phyloP scores from a whole-genome alignment of 2,797 vertebrate genomes.

The Gastrophryne carolinensis region DNA sequence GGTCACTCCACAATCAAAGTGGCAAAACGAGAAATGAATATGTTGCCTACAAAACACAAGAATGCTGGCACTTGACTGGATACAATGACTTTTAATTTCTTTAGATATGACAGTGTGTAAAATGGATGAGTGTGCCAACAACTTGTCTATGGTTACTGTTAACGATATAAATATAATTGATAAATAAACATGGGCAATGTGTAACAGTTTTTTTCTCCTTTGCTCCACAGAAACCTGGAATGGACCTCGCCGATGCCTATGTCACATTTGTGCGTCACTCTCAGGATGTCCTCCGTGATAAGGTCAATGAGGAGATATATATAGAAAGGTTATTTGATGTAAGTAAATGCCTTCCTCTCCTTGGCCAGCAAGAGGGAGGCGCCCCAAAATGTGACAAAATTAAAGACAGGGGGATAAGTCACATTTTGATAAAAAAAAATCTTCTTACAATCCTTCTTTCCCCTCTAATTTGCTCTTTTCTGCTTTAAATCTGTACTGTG shows the following conservation, averaged over 20 bases:
- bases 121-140: too few species aligned
- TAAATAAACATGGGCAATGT: background rate
- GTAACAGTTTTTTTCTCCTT: constrained; percentile 55
- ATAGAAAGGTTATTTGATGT: constrained; percentile 99
- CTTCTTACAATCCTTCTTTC: constrained; percentile 66
- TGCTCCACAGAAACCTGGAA: constrained; percentile 90
- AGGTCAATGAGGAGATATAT: constrained; percentile 99
- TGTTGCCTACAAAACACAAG: too few species aligned
- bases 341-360: constrained; percentile 98
- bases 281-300: constrained; percentile 98
- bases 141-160: background rate
- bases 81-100: too few species aligned
- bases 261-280: constrained; percentile 98
- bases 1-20: too few species aligned
- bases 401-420: constrained; percentile 98
- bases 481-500: constrained; percentile 78
- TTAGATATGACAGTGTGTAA: too few species aligned
- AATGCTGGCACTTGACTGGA: too few species aligned
- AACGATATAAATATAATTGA: background rate
- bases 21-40: too few species aligned
- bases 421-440: constrained; percentile 86
- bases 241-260: constrained; percentile 97
- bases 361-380: constrained; percentile 86
- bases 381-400: constrained; percentile 99
- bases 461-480: constrained; percentile 70